These are phyloP conservation scores for Acanthiza pusilla DNA, from an alignment of 2,797 vertebrate species.

Conservation along the genomic window DNA sequence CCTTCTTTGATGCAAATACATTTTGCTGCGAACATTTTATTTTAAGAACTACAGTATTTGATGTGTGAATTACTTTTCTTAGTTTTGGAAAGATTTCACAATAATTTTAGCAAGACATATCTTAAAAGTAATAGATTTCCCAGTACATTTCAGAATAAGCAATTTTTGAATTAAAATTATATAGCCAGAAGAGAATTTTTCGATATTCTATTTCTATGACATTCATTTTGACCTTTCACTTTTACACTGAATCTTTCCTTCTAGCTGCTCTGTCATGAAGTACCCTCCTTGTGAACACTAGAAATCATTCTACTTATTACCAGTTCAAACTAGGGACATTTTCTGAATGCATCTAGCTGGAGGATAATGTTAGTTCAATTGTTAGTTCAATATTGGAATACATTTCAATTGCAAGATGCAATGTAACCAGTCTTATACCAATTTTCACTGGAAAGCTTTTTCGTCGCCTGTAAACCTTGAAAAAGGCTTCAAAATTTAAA, in stretches of 20 bases:
- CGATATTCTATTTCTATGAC: neutral
- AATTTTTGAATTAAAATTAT: conserved; percentile 5
- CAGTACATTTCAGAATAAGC: neutral
- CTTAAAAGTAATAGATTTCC: neutral
- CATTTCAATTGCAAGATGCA: neutral
- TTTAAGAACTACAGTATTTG: neutral
- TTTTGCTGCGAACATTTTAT: neutral
- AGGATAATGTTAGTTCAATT: neutral
- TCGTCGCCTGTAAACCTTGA: neutral
- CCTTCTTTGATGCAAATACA: neutral
- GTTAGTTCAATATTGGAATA: neutral
- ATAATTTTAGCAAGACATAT: conserved; percentile 8
- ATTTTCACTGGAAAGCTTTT: neutral
- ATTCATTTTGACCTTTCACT: conserved; percentile 43
- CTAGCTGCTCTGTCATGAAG: neutral
- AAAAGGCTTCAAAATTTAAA: conserved; percentile 17
- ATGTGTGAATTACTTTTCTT: neutral
- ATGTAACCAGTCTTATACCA: neutral
- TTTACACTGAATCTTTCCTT: neutral
- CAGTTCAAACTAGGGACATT: neutral
- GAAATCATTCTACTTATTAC: neutral
- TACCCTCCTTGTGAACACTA: neutral
- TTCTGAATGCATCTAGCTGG: neutral
- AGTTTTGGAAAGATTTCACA: conserved; percentile 31
- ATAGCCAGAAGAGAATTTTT: neutral